Base-by-base conservation (phyloP, 2,888 invertebrate genomes). In the Anthophora plumipes region DNA sequence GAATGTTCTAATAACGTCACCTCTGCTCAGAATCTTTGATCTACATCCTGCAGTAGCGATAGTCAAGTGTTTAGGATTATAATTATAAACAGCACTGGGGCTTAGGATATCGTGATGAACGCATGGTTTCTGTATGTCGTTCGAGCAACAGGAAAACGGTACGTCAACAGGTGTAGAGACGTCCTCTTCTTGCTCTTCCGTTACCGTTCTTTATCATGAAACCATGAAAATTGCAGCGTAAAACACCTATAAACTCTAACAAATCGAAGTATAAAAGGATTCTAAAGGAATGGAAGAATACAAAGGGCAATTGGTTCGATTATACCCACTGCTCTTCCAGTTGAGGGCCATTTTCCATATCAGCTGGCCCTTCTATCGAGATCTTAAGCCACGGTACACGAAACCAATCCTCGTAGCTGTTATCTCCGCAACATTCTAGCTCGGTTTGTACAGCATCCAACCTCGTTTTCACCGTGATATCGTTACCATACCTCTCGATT, bases 61-160 rank as follows among this genome's bases (percentile, higher is more conserved):
- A 2, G 86, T 86, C n/a, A 75, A 31, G 3, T 70, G 52, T 3
- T 92, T 90, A 6, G 95, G 94, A 59, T 94, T 91, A 86, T 95
- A 95, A 74, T 94, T 94, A 88, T 95, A 95, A 39, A 94, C 94
- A 11, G 90, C 91, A n/a, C 95, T 94, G n/a, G 91, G 91, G 80
- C 94, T 93, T 59, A 95, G 94, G 55, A 96, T 92, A 12, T 95
- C 94, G 78, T 95, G 95, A 85, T 95, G 96, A 55, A 95, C 94
- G 88, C 96, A 96, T 0, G 95, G 95, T 86, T 93, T 94, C 43
- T 94, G 91, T 0, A 94, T 94, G 50, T 94, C 93, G 88, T 94
- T 94, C 0, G 95, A 94, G 85, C 96, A 96, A 86, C 96, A 96
- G 87, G 95, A 96, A 90, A 95, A 96, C 0, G 96, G 96, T 0